Evolutionary conservation across 2,113 vertebrate species (phyloP).

Genomic region (Dipodomys spectabilis): DNA sequence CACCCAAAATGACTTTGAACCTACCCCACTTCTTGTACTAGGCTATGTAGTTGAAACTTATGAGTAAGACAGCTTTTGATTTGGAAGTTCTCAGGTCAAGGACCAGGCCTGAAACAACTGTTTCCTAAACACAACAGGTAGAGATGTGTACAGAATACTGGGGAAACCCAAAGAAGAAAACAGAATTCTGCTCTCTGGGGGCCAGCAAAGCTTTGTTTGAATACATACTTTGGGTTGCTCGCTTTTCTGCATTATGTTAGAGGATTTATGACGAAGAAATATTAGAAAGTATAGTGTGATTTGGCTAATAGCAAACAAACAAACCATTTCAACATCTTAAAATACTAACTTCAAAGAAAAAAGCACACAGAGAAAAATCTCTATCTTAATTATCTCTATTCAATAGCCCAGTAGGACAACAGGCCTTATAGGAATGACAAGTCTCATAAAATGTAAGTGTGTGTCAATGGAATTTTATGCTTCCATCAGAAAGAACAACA

Average conservation of each 20-base stretch:
- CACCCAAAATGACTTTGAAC: not conserved
- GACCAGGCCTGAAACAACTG: not conserved
- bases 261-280: not conserved
- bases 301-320: conserved; percentile 16
- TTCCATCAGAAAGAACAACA: too few species aligned
- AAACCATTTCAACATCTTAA: not conserved
- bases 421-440: not conserved
- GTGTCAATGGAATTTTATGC: too few species aligned
- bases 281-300: conserved; percentile 15
- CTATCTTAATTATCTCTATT: not conserved
- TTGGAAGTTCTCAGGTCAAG: not conserved
- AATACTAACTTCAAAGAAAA: conserved; percentile 13
- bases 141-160: not conserved
- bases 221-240: not conserved
- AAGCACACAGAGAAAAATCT: not conserved
- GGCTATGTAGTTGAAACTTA: not conserved
- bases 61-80: not conserved
- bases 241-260: conserved; percentile 12
- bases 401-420: not conserved
- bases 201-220: not conserved
- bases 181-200: not conserved
- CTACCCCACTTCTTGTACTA: not conserved
- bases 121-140: not conserved
- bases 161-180: not conserved
- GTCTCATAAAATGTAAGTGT: not conserved